A percentile compares a stretch with the other conserved stretches of the same genome.
Evolutionary conservation across 1,140 invertebrate genomes (phyloP).

Genomic region (Microplitis demolitor): DNA sequence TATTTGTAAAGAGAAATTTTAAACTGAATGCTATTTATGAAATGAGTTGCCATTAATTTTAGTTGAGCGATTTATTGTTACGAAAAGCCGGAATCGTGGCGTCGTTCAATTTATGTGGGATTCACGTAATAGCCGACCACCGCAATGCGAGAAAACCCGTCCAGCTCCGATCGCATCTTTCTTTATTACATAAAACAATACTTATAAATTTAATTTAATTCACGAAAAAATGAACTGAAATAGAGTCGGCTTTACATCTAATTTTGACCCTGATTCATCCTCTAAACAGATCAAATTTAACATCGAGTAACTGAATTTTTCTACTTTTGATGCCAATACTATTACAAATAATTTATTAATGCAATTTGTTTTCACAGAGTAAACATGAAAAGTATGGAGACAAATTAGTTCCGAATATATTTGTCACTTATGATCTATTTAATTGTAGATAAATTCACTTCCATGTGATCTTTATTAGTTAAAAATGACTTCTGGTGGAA

Average conservation of each 20-base stretch:
- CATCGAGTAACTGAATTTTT: too few species aligned
- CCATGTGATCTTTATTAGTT: too few species aligned
- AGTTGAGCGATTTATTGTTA: slow-evolving; percentile 35
- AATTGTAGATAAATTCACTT: too few species aligned
- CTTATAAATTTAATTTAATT: slow-evolving; percentile 1
- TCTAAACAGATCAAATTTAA: neutral
- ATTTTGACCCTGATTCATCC: neutral
- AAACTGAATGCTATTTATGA: slow-evolving; percentile 36
- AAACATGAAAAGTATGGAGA: too few species aligned
- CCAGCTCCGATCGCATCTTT: neutral
- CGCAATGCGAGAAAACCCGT: slow-evolving; percentile 22
- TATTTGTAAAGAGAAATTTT: slow-evolving; percentile 28
- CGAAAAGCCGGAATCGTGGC: slow-evolving; percentile 31
- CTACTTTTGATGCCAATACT: too few species aligned
- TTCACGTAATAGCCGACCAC: slow-evolving; percentile 36
- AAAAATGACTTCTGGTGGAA: too few species aligned
- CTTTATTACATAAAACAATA: neutral
- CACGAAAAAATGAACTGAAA: neutral
- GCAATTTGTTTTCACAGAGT: too few species aligned
- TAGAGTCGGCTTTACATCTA: neutral
- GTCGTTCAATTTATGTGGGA: slow-evolving; percentile 36
- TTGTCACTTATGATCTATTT: too few species aligned
- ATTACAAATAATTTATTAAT: too few species aligned
- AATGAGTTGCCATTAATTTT: slow-evolving; percentile 37
- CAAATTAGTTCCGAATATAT: too few species aligned